A percentile compares a stretch with the other conserved stretches of the same genome.
Evolutionary conservation across 1,140 invertebrate species (phyloP).

Genomic region (Panagrolaimus sp.): DNA sequence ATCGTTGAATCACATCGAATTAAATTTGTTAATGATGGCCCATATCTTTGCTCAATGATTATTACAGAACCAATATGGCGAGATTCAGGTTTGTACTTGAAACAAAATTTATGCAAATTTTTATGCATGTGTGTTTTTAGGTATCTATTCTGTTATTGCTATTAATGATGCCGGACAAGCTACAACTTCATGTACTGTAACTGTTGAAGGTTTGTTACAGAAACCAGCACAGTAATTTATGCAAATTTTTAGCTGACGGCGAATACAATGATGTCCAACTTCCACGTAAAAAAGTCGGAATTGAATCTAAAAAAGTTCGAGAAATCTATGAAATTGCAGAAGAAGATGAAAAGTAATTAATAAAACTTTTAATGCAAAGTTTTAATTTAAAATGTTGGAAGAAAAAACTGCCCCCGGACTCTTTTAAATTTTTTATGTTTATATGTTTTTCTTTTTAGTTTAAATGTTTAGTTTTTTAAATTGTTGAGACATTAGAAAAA

Average conservation of each 20-base stretch:
- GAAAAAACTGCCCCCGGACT: too few relatives aligned
- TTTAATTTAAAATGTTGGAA: too few relatives aligned
- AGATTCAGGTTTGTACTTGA: constrained; percentile 69
- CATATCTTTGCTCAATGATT: constrained; percentile 74
- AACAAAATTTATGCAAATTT: too few relatives aligned
- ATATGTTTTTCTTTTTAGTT: too few relatives aligned
- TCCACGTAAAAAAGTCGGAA: constrained; percentile 42
- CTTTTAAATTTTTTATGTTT: too few relatives aligned
- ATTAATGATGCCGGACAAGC: constrained; percentile 83
- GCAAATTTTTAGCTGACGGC: constrained; percentile 45
- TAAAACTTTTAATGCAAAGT: too few relatives aligned
- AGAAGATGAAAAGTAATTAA: constrained; percentile 47
- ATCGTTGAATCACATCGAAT: constrained; percentile 73
- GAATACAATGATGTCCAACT: constrained; percentile 52
- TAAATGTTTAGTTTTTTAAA: too few relatives aligned
- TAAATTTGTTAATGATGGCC: constrained; percentile 78
- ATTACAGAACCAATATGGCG: constrained; percentile 79
- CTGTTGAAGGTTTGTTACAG: constrained; percentile 77
- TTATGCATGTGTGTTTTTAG: too few relatives aligned
- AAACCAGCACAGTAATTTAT: constrained; percentile 16
- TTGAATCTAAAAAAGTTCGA: constrained; percentile 52
- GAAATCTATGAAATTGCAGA: constrained; percentile 60
- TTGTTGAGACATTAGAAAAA: too few relatives aligned
- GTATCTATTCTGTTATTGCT: constrained; percentile 81
- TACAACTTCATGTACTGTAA: constrained; percentile 80